Percentiles rank a stretch among this genome's conserved stretches.
These are phyloP conservation scores for Noctilio leporinus DNA, from an alignment of 2,113 vertebrate genomes.

Conservation along the genomic window DNA sequence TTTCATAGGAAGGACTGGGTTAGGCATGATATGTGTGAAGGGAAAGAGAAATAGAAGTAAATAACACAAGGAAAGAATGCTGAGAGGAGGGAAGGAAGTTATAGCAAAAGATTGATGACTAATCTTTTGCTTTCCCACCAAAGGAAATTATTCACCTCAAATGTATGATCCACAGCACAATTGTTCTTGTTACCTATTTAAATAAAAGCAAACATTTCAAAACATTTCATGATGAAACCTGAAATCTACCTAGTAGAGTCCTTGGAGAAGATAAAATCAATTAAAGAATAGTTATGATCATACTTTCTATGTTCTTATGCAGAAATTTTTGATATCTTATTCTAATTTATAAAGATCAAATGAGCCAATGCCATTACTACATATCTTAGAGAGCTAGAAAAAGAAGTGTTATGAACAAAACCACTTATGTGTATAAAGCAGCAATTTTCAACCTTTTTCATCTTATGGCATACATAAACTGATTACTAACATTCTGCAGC, in stretches of 20 bases:
- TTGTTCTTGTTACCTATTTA: background rate
- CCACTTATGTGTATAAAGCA: background rate
- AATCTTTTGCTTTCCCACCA: background rate
- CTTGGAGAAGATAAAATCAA: conserved; percentile 15
- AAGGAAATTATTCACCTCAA: background rate
- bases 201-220: background rate
- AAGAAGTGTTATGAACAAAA: background rate
- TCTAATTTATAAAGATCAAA: conserved; percentile 8
- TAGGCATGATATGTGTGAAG: background rate
- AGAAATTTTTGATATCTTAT: conserved; percentile 2
- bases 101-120: background rate
- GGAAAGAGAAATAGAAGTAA: background rate
- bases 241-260: background rate
- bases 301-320: background rate
- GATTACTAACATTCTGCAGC: background rate
- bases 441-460: background rate
- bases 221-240: background rate
- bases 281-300: background rate
- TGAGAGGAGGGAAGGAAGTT: background rate
- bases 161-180: background rate
- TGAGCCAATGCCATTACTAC: background rate
- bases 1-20: background rate
- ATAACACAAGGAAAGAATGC: background rate
- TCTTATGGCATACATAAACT: background rate
- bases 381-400: background rate